Evolutionary conservation across 2,797 vertebrate species (phyloP).

Genomic region (Steatocranus sp.): DNA sequence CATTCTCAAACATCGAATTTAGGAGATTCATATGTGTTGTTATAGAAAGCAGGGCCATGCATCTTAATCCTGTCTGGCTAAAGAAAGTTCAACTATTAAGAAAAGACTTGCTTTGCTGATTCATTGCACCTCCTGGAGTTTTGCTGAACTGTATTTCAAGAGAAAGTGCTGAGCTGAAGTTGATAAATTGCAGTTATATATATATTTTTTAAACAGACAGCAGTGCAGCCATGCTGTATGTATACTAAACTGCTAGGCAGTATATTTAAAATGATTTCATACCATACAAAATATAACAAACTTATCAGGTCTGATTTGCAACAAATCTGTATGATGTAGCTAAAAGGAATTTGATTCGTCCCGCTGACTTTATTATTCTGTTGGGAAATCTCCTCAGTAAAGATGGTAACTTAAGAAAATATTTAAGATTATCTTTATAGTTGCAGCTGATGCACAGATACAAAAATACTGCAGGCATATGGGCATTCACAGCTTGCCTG

Average conservation of each 20-base stretch:
- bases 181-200: slow-evolving; percentile 15
- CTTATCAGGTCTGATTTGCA: not conserved
- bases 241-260: not conserved
- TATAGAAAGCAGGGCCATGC: slow-evolving; percentile 21
- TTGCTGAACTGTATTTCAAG: slow-evolving; percentile 21
- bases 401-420: not conserved
- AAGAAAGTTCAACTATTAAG: not conserved
- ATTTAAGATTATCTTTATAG: not conserved
- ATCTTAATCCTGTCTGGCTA: slow-evolving; percentile 39
- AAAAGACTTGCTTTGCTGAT: slow-evolving; percentile 21
- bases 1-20: slow-evolving; percentile 26
- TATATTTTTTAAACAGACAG: not conserved
- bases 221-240: not conserved
- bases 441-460: not conserved
- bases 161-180: slow-evolving; percentile 22
- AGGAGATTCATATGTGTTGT: slow-evolving; percentile 22
- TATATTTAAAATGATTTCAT: not conserved
- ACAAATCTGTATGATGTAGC: not conserved
- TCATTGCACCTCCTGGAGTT: not conserved
- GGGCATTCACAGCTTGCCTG: not conserved
- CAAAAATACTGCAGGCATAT: not conserved
- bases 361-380: not conserved
- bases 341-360: not conserved
- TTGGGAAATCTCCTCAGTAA: not conserved
- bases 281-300: not conserved